Evolutionary conservation across 2,888 invertebrate species (phyloP), one percentile per base, ranked within the genome.

Genomic region (Drosophila prostipennis): DNA sequence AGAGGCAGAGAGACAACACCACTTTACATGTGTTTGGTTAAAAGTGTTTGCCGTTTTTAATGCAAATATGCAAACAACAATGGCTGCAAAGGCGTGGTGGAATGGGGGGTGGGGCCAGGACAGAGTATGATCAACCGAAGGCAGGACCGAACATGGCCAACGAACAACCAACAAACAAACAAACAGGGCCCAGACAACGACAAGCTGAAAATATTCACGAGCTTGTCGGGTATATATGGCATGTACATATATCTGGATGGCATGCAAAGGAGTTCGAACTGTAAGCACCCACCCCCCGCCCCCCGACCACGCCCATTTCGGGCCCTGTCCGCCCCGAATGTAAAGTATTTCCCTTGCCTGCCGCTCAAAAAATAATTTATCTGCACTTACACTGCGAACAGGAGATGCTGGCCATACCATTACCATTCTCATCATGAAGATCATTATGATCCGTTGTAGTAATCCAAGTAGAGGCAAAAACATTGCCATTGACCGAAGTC

Each of bases 181-280:
- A 54, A 55, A 64, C 78, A 65, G 52, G 64, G 60, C 37, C 72
- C 52, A 57, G 26, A 59, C 69, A 48, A 19, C 54, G 37, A 48
- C 42, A 59, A 39, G 49, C 54, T 60, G 63, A 84, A 87, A 87
- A 88, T 89, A 84, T 84, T 84, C 84, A 84, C 79, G 87, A 88
- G 87, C 67, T 57, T 84, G 79, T 80, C 78, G 71, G 79, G 63
- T 46, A 36, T 10, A 16, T 26, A 26, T 26, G 26, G 37, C 16
- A 54, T 39, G 10, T 19, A 19, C 19, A 42, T 42, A 19, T 42
- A 42, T 42, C 42, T 16, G 32, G 2, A 11, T 19, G 16, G 48
- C 16, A 48, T 48, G 48, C 48, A 48, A 48, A 48, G 11, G 48
- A 48, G 48, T 34, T 48, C 48, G 48, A 54, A 56, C 56, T 16